Evolutionary conservation across 2,888 invertebrate genomes (phyloP), one percentile per base, ranked within the genome.

Genomic region (Netelia inedita): DNA sequence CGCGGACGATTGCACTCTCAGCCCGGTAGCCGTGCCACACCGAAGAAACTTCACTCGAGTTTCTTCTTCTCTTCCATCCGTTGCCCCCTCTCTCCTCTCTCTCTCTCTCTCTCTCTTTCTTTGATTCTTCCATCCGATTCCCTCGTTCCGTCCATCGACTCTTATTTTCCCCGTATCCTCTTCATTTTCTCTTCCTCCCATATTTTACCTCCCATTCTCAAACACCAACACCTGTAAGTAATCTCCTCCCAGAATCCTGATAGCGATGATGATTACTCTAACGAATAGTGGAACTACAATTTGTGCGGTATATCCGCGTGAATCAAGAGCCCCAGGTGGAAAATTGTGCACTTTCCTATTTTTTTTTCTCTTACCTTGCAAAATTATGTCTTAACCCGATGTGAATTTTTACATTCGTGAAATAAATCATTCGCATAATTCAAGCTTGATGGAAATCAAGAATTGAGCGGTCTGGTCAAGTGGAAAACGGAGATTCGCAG

Each of bases 1-100:
- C 80, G 55, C 68, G 78, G 61, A 63, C 75, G 87, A 91, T 91
- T 90, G 90, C 89, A 91, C 90, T 88, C 87, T 19, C 53, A 53
- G 76, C 35, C 53, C 90, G 87, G 91, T 91, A 91, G 91, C 91
- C 82, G 86, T 78, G 79, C 59, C 68, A 63, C 21, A 72, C 35
- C 43, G 16, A 43, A 23, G 68, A 43, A 68, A 46, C 59, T 61
- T 78, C 59, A 63, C n/a, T 63, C 59, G 50, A 66, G 41, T 61
- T 63, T 68, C 59, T 61, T 35, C 66, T 43, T 66, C 65, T 43
- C 28, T 28, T 35, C 41, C n/a, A n/a, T n/a, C n/a, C n/a, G n/a
- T n/a, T n/a, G n/a, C n/a, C n/a, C n/a, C n/a, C n/a, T n/a, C n/a
- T n/a, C 21, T 2, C 23, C 46, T 21, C 28, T 21, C 50, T 21